Percentiles rank a stretch among this genome's conserved stretches.
Conservation (phyloP, 2,888 invertebrate genomes). For the Polydrusus cervinus region DNA sequence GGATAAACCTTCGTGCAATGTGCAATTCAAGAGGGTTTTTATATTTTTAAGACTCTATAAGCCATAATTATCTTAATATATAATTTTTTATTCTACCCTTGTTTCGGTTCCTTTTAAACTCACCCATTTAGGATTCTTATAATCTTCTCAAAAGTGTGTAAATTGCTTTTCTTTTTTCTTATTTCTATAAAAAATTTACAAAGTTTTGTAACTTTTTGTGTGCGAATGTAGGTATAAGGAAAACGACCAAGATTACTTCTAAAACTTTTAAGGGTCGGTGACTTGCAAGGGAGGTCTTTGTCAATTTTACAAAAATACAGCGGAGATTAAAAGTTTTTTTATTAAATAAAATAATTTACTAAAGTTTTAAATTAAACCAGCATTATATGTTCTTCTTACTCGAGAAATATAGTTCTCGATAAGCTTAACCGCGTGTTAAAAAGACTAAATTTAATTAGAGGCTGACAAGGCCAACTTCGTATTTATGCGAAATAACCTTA, state of each 20-base stretch:
- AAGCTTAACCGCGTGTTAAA: too few relatives aligned
- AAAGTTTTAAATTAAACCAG: too few relatives aligned
- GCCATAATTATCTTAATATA: too few relatives aligned
- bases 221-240: conserved; percentile 33
- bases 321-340: conserved; percentile 12
- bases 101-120: background rate
- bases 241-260: conserved; percentile 36
- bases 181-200: conserved; percentile 32
- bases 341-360: too few relatives aligned
- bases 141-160: conserved; percentile 23
- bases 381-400: too few relatives aligned
- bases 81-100: background rate
- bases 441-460: too few relatives aligned
- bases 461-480: too few relatives aligned
- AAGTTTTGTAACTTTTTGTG: conserved; percentile 28
- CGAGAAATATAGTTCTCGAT: too few relatives aligned
- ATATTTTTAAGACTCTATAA: too few relatives aligned
- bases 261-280: conserved; percentile 31
- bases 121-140: background rate
- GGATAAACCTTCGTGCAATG: too few relatives aligned
- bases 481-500: too few relatives aligned
- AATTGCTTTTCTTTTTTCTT: conserved; percentile 31
- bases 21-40: too few relatives aligned
- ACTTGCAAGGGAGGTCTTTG: conserved; percentile 4
- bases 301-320: conserved; percentile 16